Evolutionary conservation across 2,113 vertebrate species (phyloP).

Genomic region (Nibea albiflora): DNA sequence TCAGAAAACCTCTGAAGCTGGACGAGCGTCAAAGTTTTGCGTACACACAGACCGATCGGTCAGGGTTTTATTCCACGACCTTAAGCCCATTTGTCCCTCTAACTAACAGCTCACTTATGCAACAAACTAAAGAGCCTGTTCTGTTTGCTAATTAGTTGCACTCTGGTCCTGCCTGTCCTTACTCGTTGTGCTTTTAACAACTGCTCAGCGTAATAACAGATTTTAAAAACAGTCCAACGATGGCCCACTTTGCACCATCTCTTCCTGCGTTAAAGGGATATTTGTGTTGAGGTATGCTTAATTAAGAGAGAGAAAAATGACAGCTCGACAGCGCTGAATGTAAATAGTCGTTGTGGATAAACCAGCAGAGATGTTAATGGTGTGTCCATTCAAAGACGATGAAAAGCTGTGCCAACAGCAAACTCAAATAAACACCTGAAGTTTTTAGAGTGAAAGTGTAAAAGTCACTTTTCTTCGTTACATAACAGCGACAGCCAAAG

Average conservation of each 20-base stretch:
- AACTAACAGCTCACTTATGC: constrained; percentile 4
- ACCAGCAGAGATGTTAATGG: neutral
- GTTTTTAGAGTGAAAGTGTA: neutral
- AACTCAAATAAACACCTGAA: neutral
- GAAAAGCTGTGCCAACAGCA: neutral
- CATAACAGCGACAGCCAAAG: neutral
- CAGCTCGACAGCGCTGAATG: neutral
- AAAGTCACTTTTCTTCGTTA: neutral
- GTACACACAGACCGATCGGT: neutral
- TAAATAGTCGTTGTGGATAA: neutral
- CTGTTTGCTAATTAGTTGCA: constrained; percentile 26
- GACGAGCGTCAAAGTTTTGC: neutral
- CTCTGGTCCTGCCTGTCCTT: constrained; percentile 5
- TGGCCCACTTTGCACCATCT: neutral
- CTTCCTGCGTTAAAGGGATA: neutral
- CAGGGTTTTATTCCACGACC: neutral
- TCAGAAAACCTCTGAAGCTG: neutral
- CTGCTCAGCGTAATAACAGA: neutral
- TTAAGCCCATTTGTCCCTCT: neutral
- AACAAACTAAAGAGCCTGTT: constrained; percentile 22
- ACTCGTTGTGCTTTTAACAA: constrained; percentile 9
- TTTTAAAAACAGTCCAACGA: neutral
- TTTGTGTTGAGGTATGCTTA: neutral
- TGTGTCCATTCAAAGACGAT: neutral
- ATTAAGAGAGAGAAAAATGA: neutral